Percentiles rank a stretch among this genome's conserved stretches.
phyloP scores from a whole-genome alignment of 2,888 invertebrate genomes.

The Mantis religiosa region DNA sequence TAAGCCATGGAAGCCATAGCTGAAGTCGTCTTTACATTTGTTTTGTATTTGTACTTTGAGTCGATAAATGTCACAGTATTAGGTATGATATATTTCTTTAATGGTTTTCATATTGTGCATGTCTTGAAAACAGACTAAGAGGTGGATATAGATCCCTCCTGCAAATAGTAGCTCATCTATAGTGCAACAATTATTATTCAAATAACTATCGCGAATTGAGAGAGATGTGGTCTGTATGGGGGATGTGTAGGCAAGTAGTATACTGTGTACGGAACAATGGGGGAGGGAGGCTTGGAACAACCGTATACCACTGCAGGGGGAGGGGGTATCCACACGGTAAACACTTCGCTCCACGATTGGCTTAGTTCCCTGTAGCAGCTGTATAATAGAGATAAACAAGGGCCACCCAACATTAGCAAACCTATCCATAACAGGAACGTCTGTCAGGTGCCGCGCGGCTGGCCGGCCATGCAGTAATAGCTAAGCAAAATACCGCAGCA shows the following conservation, averaged over 20 bases:
- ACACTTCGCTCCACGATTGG: neutral
- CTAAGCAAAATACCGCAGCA: neutral
- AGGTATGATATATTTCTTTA: too few relatives aligned
- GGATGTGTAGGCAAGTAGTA: neutral
- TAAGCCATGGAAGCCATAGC: too few relatives aligned
- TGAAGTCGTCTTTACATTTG: too few relatives aligned
- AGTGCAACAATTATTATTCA: constrained; percentile 1
- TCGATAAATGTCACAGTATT: too few relatives aligned
- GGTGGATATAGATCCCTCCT: neutral
- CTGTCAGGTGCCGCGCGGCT: neutral
- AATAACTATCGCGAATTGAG: neutral
- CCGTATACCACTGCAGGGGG: neutral
- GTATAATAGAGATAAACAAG: constrained; percentile 14
- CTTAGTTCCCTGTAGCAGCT: neutral
- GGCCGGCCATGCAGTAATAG: neutral
- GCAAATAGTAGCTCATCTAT: neutral
- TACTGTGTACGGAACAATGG: neutral
- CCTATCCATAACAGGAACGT: constrained; percentile 1
- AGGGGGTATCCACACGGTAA: neutral
- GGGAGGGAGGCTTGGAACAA: neutral
- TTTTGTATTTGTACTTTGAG: too few relatives aligned
- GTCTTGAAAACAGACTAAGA: too few relatives aligned
- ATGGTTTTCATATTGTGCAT: too few relatives aligned
- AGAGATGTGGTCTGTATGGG: neutral
- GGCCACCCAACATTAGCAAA: constrained; percentile 11